A percentile compares a stretch with the other conserved stretches of the same genome.
phyloP scores from a whole-genome alignment of 2,888 invertebrate genomes.

The Cabera pusaria region DNA sequence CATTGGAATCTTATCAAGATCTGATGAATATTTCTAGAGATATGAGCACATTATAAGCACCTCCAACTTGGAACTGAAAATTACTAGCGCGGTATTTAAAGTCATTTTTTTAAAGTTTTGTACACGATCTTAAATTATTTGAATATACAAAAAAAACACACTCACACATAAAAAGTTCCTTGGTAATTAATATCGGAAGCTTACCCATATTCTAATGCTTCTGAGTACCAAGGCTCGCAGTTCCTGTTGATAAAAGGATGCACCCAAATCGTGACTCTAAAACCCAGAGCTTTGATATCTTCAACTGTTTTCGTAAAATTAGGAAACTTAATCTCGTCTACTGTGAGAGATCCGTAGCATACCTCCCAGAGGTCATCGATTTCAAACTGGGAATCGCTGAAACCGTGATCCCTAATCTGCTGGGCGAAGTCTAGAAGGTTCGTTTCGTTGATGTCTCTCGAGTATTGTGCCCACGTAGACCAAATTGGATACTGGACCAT shows the following conservation, averaged over 20 bases:
- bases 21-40: no score
- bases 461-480: slow-evolving; percentile 93
- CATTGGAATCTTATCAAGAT: no score
- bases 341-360: slow-evolving; percentile 91
- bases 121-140: no score
- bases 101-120: no score
- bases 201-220: slow-evolving; percentile 82
- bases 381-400: slow-evolving; percentile 89
- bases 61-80: no score
- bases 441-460: slow-evolving; percentile 83
- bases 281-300: slow-evolving; percentile 85
- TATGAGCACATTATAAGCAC: no score
- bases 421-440: slow-evolving; percentile 86
- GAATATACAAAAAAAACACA: no score
- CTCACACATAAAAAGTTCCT: no score
- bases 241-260: slow-evolving; percentile 93
- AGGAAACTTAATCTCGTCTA: slow-evolving; percentile 88
- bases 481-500: slow-evolving; percentile 93
- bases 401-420: slow-evolving; percentile 85
- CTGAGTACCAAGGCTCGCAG: slow-evolving; percentile 84
- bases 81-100: no score
- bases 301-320: slow-evolving; percentile 84
- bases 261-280: slow-evolving; percentile 91
- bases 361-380: slow-evolving; percentile 95
- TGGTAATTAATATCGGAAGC: no score